Evolutionary conservation across 2,113 vertebrate species (phyloP).

Genomic region (Chloropsis hardwickii): DNA sequence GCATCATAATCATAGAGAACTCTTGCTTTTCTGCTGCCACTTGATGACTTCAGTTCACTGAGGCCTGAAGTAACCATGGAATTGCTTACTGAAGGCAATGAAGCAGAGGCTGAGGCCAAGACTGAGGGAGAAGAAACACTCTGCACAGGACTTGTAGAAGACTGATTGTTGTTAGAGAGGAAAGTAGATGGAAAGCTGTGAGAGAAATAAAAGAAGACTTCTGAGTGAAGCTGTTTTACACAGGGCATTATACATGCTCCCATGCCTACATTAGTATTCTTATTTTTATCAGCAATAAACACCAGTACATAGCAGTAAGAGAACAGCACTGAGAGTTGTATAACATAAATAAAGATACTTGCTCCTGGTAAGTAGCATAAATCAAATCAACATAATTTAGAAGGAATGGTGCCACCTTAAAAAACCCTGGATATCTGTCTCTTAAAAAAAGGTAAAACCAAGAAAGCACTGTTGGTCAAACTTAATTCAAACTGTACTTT

Average conservation of each 20-base stretch:
- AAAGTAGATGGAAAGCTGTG: conserved; percentile 91
- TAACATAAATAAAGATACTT: neutral
- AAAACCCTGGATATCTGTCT: neutral
- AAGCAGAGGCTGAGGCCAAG: conserved; percentile 76
- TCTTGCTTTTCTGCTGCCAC: conserved; percentile 88
- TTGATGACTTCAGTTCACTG: conserved; percentile 84
- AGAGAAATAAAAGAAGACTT: neutral
- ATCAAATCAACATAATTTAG: neutral
- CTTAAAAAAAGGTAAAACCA: neutral
- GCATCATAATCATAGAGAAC: conserved; percentile 98
- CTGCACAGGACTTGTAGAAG: conserved; percentile 73
- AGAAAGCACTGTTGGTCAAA: neutral
- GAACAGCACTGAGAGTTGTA: neutral
- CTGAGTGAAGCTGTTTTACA: neutral
- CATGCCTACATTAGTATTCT: neutral
- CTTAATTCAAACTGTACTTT: neutral
- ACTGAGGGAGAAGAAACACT: conserved; percentile 80
- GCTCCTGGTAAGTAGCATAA: neutral
- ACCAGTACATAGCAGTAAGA: neutral
- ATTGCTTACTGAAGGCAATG: conserved; percentile 77
- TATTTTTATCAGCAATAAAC: neutral
- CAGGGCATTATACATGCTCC: neutral
- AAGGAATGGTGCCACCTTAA: neutral
- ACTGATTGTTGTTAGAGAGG: conserved; percentile 92
- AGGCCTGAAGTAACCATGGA: conserved; percentile 77